Evolutionary conservation across 2,113 vertebrate genomes (phyloP).

Genomic region (Picathartes gymnocephalus): DNA sequence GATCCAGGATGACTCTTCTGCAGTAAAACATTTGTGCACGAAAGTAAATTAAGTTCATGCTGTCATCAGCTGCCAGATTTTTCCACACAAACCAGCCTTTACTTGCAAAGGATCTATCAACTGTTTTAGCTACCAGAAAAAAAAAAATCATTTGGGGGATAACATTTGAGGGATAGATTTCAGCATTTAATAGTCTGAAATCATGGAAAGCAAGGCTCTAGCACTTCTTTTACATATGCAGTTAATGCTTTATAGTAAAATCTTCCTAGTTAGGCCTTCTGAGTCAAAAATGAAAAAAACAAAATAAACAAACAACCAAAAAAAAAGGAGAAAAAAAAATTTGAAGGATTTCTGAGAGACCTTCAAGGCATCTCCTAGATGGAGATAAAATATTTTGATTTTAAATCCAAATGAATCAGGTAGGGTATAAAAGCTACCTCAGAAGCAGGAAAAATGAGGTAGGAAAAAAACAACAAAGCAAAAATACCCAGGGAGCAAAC

Average conservation of each 20-base stretch:
- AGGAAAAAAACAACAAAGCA: neutral
- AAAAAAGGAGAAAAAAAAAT: neutral
- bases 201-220: neutral
- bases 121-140: neutral
- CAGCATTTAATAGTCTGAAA: neutral
- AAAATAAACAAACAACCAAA: neutral
- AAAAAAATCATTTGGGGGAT: neutral
- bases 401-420: neutral
- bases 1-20: neutral
- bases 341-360: neutral
- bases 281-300: neutral
- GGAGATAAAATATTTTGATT: neutral
- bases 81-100: neutral
- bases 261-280: neutral
- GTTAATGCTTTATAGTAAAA: neutral
- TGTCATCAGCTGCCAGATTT: neutral
- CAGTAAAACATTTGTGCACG: neutral
- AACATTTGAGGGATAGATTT: neutral
- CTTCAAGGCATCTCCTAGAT: neutral
- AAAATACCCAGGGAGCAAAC: neutral
- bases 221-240: neutral
- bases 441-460: neutral
- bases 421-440: neutral
- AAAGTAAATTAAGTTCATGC: neutral
- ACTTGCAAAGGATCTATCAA: neutral